Base-by-base conservation (phyloP, 1,140 invertebrate genomes). In the Schmidtea mediterranea region DNA sequence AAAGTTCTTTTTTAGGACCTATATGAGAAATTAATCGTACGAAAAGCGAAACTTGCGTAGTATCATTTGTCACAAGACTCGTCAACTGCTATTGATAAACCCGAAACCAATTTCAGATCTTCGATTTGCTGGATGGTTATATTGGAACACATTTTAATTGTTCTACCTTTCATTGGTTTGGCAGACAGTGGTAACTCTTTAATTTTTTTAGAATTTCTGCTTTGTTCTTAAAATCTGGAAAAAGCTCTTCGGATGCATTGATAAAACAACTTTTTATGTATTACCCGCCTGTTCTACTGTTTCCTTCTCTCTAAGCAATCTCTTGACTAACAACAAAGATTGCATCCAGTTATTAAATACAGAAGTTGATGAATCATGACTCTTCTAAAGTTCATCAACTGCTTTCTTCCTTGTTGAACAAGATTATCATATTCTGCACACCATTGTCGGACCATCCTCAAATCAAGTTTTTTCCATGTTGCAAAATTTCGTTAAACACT, bases 161-260 rank as follows among this genome's bases (percentile, higher is more conserved):
- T 40, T 40, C 13, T 40, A 40, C 13, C 13, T 6, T 40, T 40
- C n/a, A 40, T n/a, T 16, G n/a, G 5, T 40, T 40, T 40, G 13
- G 38, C 8, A 40, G 3, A n/a, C 38, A 40, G n/a, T 6, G 38
- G 38, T 40, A 40, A 40, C 38, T 40, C 38, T n/a, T n/a, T 40
- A 40, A 40, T 40, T 40, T 19, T 40, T 40, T 40, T 40, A 15
- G n/a, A 19, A 40, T 40, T 6, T 40, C 38, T 40, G 38, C 38
- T 40, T 40, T n/a, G 38, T 40, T 40, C 38, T 40, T 40, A 40
- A 40, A 40, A 40, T 40, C 38, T 40, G 3, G 13, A 40, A 40
- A 40, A 6, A 40, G 38, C 8, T 40, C 8, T 40, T 40, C 38
- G 38, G 3, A 40, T 6, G n/a, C 38, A 40, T 40, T 40, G 5